Evolutionary conservation across 2,113 vertebrate genomes (phyloP).

Genomic region (Catharus bicknelli): DNA sequence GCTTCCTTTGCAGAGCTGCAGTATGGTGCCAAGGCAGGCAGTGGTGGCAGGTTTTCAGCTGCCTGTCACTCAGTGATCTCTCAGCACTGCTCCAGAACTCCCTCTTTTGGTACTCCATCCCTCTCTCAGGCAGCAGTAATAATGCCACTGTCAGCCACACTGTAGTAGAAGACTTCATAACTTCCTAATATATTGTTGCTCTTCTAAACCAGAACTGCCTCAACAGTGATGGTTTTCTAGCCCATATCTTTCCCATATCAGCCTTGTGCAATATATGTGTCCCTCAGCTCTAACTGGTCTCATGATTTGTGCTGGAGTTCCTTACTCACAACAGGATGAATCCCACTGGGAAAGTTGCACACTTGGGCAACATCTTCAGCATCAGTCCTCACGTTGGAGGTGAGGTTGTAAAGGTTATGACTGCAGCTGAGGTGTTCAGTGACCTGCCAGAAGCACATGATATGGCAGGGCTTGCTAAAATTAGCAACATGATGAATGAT

Average conservation of each 20-base stretch:
- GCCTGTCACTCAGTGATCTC: not conserved
- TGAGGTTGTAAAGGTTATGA: not conserved
- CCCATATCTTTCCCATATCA: accelerated
- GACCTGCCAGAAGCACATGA: not conserved
- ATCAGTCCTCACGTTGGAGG: not conserved
- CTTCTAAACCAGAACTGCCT: not conserved
- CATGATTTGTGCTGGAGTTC: not conserved
- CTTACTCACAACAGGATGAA: not conserved
- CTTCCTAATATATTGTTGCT: not conserved
- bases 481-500: not conserved
- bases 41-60: not conserved
- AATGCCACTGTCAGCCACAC: not conserved
- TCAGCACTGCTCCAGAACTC: not conserved
- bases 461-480: not conserved
- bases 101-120: not conserved
- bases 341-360: not conserved
- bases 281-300: not conserved
- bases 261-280: not conserved
- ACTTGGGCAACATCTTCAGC: not conserved
- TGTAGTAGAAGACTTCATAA: not conserved
- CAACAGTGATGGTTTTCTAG: not conserved
- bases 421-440: not conserved
- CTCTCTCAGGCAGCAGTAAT: not conserved
- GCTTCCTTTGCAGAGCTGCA: not conserved
- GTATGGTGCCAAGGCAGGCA: not conserved